Evolutionary conservation across 2,888 invertebrate genomes (phyloP).

Genomic region (Limnephilus auricula): DNA sequence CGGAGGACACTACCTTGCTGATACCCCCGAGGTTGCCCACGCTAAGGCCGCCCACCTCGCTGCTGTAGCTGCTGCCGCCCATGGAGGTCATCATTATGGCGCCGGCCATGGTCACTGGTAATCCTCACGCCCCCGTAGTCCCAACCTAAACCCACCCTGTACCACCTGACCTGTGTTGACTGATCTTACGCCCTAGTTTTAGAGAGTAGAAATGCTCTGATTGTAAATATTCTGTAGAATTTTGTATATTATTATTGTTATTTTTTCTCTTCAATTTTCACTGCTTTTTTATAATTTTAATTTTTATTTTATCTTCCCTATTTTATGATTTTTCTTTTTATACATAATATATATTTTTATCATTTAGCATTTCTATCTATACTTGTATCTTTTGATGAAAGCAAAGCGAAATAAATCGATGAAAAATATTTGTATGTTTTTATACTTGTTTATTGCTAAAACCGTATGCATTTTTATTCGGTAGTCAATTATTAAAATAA

Average conservation of each 20-base stretch:
- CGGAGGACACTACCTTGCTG: constrained; percentile 74
- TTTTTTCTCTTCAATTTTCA: constrained; percentile 29
- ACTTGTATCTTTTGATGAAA: constrained; percentile 18
- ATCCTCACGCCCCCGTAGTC: constrained; percentile 12
- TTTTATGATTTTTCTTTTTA: neutral
- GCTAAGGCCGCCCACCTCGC: constrained; percentile 79
- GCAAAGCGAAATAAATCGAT: constrained; percentile 54
- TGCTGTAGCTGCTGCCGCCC: constrained; percentile 66
- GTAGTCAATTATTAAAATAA: no score
- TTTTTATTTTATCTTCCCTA: neutral
- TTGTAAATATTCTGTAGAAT: constrained; percentile 54
- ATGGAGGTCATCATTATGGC: constrained; percentile 65
- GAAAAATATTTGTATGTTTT: constrained; percentile 22
- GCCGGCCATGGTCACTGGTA: constrained; percentile 50
- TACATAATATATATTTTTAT: neutral
- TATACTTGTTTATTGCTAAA: no score
- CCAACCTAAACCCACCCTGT: constrained; percentile 9
- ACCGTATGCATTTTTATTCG: no score
- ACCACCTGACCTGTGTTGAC: constrained; percentile 17
- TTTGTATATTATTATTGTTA: constrained; percentile 24
- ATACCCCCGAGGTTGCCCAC: constrained; percentile 81
- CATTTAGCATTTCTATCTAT: neutral
- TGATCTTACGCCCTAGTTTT: constrained; percentile 37
- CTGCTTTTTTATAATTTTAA: constrained; percentile 19
- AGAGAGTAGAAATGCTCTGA: constrained; percentile 36